These are phyloP conservation scores for Hylomyscus alleni DNA, from an alignment of 2,797 vertebrate genomes.

Conservation along the genomic window DNA sequence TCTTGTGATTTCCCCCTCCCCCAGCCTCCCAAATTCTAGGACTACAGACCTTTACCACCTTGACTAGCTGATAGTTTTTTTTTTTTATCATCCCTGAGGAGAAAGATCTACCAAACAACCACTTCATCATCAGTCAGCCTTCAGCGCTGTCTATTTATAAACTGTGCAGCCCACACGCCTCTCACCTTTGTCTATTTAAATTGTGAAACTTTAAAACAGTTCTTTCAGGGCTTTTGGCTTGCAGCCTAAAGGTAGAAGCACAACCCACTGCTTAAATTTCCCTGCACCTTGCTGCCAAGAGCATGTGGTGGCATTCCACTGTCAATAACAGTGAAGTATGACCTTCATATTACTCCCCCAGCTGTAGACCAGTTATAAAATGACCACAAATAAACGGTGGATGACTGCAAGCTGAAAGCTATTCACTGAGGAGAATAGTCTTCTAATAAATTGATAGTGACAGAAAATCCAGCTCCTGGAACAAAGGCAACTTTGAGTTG, in stretches of 20 bases:
- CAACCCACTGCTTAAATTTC: slow-evolving; percentile 87
- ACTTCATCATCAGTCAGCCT: slow-evolving; percentile 80
- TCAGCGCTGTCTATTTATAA: slow-evolving; percentile 89
- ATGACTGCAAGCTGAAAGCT: slow-evolving; percentile 77
- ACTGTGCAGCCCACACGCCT: slow-evolving; percentile 87
- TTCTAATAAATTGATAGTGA: background rate
- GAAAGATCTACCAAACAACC: slow-evolving; percentile 77
- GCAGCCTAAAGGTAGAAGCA: slow-evolving; percentile 85
- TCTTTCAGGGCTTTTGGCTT: slow-evolving; percentile 90
- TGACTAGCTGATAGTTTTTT: background rate
- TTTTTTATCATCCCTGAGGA: slow-evolving; percentile 44
- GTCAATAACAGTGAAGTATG: slow-evolving; percentile 93
- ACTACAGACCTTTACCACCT: background rate
- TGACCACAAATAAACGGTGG: slow-evolving; percentile 81
- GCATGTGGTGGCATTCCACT: slow-evolving; percentile 91
- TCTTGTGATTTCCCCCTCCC: background rate
- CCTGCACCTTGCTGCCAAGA: slow-evolving; percentile 90
- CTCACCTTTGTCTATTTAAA: slow-evolving; percentile 91
- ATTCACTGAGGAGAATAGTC: background rate
- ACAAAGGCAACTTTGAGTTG: background rate
- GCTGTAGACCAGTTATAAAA: slow-evolving; percentile 78
- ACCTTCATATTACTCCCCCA: slow-evolving; percentile 85
- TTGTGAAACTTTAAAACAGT: slow-evolving; percentile 92
- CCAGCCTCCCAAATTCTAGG: background rate
- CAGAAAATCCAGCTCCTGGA: slow-evolving; percentile 53